Base-by-base conservation (phyloP, 2,113 vertebrate genomes). In the Salminus brasiliensis region DNA sequence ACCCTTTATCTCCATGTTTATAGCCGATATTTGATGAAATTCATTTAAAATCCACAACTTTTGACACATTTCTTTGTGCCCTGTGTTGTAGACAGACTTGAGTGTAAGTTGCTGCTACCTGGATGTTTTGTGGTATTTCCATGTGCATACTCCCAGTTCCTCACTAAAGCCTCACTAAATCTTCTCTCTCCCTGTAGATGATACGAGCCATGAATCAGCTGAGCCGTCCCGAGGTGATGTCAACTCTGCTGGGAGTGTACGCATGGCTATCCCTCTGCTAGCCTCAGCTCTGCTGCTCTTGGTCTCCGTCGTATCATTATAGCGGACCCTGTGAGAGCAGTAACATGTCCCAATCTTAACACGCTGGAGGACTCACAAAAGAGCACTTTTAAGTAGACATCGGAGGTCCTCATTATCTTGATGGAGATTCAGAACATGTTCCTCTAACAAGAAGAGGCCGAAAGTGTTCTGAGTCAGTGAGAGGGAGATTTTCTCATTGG, bases 191-290 rank as follows among this genome's bases (percentile, higher is more conserved):
- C 21, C 83, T 85, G 88, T 92, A 99, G 97, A 99, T 89, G 97
- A 96, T 83, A 97, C 96, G 43, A 94, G 95, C 84, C 97, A 96
- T 84, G 96, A 98, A 94, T 97, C 97, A 49, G 96, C 97, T 65
- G 97, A 98, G 88, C 96, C 96, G 60, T 95, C 96, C 86, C 94
- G 96, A 77, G 92, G 95, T 16, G 94, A 98, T 75, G 96, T 97
- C 0, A 92, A 89, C 85, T 84, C 88, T 0, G 94, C 90, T n/a
- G 92, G 91, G 30, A 91, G 81, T 81, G 88, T 90, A 53, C 94
- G 91, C 89, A 93, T 93, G 91, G 90, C 94, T 68, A 89, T 91
- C 79, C 81, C 89, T 87, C 93, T 95, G 89, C 92, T 97, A 85
- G 93, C 95, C 89, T 93, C 92, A 79, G 88, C 95, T 57, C 93